A percentile compares a stretch with the other conserved stretches of the same genome.
phyloP scores from a whole-genome alignment of 2,113 vertebrate genomes.

The human (Homo sapiens) region GRCh38 chr12:106123501-106124000 shows the following conservation, averaged over 20 bases:
- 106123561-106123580: accelerated
- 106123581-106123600: constrained; percentile 23
- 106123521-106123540: neutral
- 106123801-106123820: neutral
- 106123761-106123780: neutral
- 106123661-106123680: constrained; percentile 53
- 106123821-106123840: constrained; percentile 43
- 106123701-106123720: constrained; percentile 19
- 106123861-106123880: neutral
- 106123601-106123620: constrained; percentile 29
- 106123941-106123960: constrained; percentile 75
- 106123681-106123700: constrained; percentile 63
- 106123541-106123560: neutral
- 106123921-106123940: constrained; percentile 72
- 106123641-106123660: constrained; percentile 48
- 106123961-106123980: constrained; percentile 74
- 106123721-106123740: neutral
- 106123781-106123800: neutral
- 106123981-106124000: constrained; percentile 53
- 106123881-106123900: neutral
- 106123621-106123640: constrained; percentile 23
- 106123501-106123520: neutral
- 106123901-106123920: constrained; percentile 11
- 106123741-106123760: neutral
- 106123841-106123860: constrained; percentile 17